Evolutionary conservation across 2,797 vertebrate species (phyloP).

Genomic region (Hafferia zeledoni): DNA sequence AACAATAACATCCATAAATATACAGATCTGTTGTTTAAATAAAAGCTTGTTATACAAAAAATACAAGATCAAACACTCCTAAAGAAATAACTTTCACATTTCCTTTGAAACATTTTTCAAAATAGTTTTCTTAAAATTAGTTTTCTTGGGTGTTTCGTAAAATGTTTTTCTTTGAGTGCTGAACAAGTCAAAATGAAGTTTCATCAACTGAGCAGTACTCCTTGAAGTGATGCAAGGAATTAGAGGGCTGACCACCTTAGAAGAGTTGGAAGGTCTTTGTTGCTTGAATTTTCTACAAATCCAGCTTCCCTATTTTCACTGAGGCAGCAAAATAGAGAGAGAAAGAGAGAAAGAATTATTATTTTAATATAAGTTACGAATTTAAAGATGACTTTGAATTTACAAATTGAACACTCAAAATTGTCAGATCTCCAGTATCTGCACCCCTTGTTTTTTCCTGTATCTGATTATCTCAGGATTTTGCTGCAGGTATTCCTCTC

Average conservation of each 20-base stretch:
- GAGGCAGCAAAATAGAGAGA: constrained; percentile 32
- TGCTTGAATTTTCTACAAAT: constrained; percentile 53
- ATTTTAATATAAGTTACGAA: constrained; percentile 29
- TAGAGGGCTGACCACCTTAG: constrained; percentile 22
- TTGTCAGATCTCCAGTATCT: not conserved
- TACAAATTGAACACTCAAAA: constrained; percentile 5
- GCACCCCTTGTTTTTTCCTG: not conserved
- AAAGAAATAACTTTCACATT: not conserved
- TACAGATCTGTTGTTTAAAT: not conserved
- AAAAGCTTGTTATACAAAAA: not conserved
- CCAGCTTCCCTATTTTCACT: constrained; percentile 46
- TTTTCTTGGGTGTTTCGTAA: not conserved
- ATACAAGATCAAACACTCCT: not conserved
- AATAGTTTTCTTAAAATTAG: not conserved
- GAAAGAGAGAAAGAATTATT: constrained; percentile 49
- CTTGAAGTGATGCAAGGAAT: constrained; percentile 33
- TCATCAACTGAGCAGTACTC: not conserved
- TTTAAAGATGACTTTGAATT: constrained; percentile 22
- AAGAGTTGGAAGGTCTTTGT: constrained; percentile 30
- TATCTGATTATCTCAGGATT: not conserved
- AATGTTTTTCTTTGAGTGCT: not conserved
- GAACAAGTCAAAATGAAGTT: constrained; percentile 28
- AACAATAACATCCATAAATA: not conserved
- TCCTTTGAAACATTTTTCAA: not conserved
- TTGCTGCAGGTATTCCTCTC: not conserved